Percentiles rank a stretch among this genome's conserved stretches.
Evolutionary conservation across 2,797 vertebrate genomes (phyloP).

Genomic region (Selene dorsalis): DNA sequence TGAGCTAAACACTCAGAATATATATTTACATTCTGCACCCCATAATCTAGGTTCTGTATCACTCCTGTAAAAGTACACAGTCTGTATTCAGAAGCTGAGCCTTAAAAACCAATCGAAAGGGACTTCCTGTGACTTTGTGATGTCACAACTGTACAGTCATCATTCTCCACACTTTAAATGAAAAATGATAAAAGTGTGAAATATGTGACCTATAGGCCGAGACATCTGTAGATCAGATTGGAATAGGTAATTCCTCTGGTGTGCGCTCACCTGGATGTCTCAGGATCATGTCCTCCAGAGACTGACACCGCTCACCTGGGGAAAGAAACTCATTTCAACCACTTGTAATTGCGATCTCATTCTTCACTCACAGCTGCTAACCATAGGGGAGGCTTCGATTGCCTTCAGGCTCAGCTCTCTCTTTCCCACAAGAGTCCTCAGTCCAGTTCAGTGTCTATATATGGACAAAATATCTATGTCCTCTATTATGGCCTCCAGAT

Average conservation of each 20-base stretch:
- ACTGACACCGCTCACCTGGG: background rate
- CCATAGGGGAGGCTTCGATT: background rate
- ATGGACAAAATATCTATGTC: background rate
- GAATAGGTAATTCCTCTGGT: background rate
- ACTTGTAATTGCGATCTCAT: background rate
- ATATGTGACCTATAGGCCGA: too few species aligned
- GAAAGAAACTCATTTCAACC: background rate
- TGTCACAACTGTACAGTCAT: too few species aligned
- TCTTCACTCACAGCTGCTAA: background rate
- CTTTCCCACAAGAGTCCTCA: background rate
- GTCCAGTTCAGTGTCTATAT: too few species aligned
- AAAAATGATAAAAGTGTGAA: too few species aligned
- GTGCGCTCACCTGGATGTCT: background rate
- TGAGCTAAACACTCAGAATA: too few species aligned
- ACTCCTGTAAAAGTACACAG: too few species aligned
- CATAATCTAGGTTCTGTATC: too few species aligned
- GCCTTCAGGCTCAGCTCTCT: background rate
- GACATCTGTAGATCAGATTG: background rate
- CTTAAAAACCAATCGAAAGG: too few species aligned
- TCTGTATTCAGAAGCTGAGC: too few species aligned
- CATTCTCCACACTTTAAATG: too few species aligned
- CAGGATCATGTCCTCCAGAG: background rate
- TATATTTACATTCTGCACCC: too few species aligned
- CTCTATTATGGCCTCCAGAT: background rate
- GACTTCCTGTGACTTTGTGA: too few species aligned